Evolutionary conservation across 2,888 invertebrate genomes (phyloP), one percentile per base, ranked within the genome.

Genomic region (Pristionchus mayeri): DNA sequence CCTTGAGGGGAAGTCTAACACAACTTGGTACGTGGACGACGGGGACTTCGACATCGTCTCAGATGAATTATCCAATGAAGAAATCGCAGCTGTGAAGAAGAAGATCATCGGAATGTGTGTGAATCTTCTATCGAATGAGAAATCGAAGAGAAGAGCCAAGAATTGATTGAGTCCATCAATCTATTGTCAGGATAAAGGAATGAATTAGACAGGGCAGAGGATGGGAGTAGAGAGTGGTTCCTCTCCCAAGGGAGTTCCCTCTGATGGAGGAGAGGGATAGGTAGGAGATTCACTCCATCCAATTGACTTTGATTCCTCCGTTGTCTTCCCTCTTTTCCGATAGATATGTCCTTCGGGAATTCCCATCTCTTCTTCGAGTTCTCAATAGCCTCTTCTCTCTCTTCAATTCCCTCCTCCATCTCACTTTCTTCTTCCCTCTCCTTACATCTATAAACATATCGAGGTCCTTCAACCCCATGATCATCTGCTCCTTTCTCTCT

Each of bases 11-110:
- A 84, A 84, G 44, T 85, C 85, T 44, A 87, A 88, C 63, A 86
- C 87, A 1, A 83, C 87, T 21, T 86, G 87, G 9, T 89, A 88
- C 81, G 88, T 89, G 50, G 89, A 89, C 63, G 89, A 89, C 60
- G 88, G 88, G 2, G 89, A 89, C 50, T 89, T 89, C 52, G 89
- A 89, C 54, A 87, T 89, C 11, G 89, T 89, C 1, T 86, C 86
- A 2, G 89, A 89, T 34, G 52, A 83, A 50, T 63, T 89, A 48
- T 86, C 87, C 6, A 81, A 85, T 27, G 86, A 87, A 24, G 89
- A 89, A 85, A 54, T 89, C 9, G 86, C 84, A 52, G 54, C 63
- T 18, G 81, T 81, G 21, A 81, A 81, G 81, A 57, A 81, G 81
- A 81, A 81, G 81, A 40, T 81, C 21, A 57, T 63, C 18, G 44